phyloP scores from a whole-genome alignment of 2,113 vertebrate genomes.

The Astur gentilis region DNA sequence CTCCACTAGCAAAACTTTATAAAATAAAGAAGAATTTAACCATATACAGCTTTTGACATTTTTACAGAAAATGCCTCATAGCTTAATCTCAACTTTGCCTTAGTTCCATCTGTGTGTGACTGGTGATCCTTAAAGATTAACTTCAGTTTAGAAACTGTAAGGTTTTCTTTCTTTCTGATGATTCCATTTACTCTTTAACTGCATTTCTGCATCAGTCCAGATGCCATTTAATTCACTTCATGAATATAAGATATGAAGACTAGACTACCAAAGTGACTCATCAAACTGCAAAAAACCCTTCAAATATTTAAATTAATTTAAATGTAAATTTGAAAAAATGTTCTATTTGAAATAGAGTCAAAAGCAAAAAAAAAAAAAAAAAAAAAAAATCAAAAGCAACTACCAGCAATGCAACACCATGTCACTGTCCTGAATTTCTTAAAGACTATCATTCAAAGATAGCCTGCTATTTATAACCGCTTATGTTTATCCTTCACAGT shows the following conservation, averaged over 20 bases:
- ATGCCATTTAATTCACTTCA: slow-evolving; percentile 15
- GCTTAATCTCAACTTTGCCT: neutral
- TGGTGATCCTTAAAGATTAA: neutral
- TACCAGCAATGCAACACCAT: slow-evolving; percentile 34
- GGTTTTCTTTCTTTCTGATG: neutral
- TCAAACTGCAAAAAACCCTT: neutral
- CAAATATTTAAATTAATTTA: neutral
- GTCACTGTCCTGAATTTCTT: slow-evolving; percentile 34
- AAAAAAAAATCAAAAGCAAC: neutral
- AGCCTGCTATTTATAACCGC: slow-evolving; percentile 49
- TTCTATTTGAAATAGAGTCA: neutral
- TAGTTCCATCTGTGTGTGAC: neutral
- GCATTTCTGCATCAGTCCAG: slow-evolving; percentile 33
- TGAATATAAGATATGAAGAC: neutral
- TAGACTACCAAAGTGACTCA: neutral
- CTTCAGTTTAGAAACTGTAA: neutral
- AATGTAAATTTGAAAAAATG: neutral
- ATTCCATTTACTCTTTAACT: neutral
- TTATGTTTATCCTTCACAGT: slow-evolving; percentile 46
- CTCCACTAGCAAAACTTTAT: neutral
- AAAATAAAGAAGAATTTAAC: neutral
- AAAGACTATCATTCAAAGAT: slow-evolving; percentile 9
- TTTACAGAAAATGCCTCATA: neutral
- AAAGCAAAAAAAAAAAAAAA: neutral
- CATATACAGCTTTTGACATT: neutral